Conservation (phyloP, 2,113 vertebrate species). For the Muntiacus muntjak region DNA sequence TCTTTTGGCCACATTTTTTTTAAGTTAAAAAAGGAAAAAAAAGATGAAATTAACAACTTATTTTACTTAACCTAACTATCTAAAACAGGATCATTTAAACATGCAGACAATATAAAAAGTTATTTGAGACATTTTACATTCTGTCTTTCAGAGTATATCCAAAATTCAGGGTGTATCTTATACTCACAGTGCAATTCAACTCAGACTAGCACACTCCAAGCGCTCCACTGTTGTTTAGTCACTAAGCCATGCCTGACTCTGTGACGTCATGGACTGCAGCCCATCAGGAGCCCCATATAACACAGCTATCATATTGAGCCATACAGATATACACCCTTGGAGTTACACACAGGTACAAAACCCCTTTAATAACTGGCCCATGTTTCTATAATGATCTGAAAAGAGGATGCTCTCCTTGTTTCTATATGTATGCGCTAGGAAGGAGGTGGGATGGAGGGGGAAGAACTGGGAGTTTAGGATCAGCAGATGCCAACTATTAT, state of each 20-base stretch:
- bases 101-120: background rate
- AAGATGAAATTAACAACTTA: background rate
- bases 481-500: background rate
- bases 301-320: background rate
- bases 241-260: background rate
- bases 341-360: background rate
- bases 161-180: background rate
- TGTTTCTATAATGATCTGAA: background rate
- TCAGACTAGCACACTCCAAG: background rate
- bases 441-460: background rate
- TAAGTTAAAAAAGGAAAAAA: background rate
- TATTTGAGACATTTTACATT: background rate
- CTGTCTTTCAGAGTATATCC: background rate
- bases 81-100: background rate
- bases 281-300: background rate
- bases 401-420: background rate
- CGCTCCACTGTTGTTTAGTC: fast-evolving
- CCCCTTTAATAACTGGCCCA: no score
- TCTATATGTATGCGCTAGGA: background rate
- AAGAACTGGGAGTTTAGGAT: background rate
- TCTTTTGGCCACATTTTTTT: background rate
- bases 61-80: background rate
- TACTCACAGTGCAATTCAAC: background rate
- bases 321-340: background rate
- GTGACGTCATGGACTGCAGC: background rate